Percentiles rank a stretch among this genome's conserved stretches.
phyloP scores from a whole-genome alignment of 2,888 invertebrate species.

The Aleiodes alternator region DNA sequence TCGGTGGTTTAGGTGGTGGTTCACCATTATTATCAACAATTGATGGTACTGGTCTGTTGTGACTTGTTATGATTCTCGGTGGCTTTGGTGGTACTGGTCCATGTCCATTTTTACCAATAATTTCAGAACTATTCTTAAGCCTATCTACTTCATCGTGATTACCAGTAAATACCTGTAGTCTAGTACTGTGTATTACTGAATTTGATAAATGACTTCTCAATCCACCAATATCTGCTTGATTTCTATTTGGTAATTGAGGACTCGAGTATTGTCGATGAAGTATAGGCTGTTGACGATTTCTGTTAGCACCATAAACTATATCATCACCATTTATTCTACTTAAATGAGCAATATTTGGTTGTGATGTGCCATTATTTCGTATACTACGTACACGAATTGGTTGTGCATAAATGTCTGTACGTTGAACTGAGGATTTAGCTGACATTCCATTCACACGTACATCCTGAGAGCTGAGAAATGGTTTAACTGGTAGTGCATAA shows the following conservation, averaged over 20 bases:
- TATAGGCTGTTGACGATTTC: conserved; percentile 39
- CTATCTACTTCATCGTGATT: conserved; percentile 43
- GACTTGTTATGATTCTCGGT: conserved; percentile 67
- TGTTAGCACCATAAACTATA: conserved; percentile 13
- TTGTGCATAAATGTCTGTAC: conserved; percentile 54
- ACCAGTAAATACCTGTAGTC: conserved; percentile 44
- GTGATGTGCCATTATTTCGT: conserved; percentile 60
- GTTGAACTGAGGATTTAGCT: conserved; percentile 55
- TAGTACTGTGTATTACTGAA: not conserved
- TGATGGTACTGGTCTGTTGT: conserved; percentile 62
- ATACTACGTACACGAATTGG: conserved; percentile 53
- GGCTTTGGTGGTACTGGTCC: conserved; percentile 67
- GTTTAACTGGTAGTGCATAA: conserved; percentile 71
- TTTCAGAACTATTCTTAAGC: conserved; percentile 64
- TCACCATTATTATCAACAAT: conserved; percentile 55
- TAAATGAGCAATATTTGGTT: conserved; percentile 60
- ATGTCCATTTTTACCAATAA: conserved; percentile 56
- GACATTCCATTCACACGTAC: conserved; percentile 65
- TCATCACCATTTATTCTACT: conserved; percentile 34
- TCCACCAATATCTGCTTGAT: conserved; percentile 47
- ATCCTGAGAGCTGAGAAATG: conserved; percentile 72
- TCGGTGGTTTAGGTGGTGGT: conserved; percentile 67
- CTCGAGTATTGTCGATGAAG: conserved; percentile 70
- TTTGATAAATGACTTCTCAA: conserved; percentile 31
- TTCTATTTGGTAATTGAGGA: conserved; percentile 63